phyloP scores from a whole-genome alignment of 2,888 invertebrate genomes.

The Phoronis australis region DNA sequence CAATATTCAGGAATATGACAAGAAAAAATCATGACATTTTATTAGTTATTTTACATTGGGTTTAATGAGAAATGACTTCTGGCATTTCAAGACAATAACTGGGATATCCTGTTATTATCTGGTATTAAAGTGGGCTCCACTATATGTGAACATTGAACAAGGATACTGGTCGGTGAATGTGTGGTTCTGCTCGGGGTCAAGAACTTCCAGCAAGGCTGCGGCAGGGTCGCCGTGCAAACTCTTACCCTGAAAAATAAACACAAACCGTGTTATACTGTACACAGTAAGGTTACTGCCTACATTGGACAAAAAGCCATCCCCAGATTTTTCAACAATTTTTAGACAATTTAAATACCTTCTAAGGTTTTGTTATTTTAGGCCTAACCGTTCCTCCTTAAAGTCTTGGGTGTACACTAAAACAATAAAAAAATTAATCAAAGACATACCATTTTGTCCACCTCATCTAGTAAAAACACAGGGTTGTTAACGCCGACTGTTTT shows the following conservation, averaged over 20 bases:
- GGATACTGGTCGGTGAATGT: slow-evolving; percentile 59
- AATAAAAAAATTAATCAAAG: slow-evolving; percentile 2
- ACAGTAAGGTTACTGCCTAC: too few species aligned
- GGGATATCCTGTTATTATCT: too few species aligned
- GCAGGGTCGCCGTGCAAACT: slow-evolving; percentile 60
- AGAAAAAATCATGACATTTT: too few species aligned
- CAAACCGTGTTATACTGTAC: too few species aligned
- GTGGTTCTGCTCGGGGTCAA: slow-evolving; percentile 61
- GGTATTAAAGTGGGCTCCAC: too few species aligned
- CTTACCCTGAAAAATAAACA: slow-evolving; percentile 44
- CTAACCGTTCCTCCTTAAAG: neutral
- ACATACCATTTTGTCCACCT: slow-evolving; percentile 60
- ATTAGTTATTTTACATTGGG: too few species aligned
- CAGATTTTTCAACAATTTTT: too few species aligned
- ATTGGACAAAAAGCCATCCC: too few species aligned
- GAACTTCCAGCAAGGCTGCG: slow-evolving; percentile 59
- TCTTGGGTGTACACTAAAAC: neutral
- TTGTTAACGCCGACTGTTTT: slow-evolving; percentile 54
- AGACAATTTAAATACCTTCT: neutral
- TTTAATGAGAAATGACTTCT: too few species aligned
- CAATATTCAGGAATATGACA: too few species aligned
- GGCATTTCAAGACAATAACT: too few species aligned
- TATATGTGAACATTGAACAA: too few species aligned
- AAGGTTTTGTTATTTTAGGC: neutral
- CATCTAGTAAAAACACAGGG: slow-evolving; percentile 59